A percentile compares a stretch with the other conserved stretches of the same genome.
Conservation (phyloP, 2,797 vertebrate species). For the Pangasius djambal region DNA sequence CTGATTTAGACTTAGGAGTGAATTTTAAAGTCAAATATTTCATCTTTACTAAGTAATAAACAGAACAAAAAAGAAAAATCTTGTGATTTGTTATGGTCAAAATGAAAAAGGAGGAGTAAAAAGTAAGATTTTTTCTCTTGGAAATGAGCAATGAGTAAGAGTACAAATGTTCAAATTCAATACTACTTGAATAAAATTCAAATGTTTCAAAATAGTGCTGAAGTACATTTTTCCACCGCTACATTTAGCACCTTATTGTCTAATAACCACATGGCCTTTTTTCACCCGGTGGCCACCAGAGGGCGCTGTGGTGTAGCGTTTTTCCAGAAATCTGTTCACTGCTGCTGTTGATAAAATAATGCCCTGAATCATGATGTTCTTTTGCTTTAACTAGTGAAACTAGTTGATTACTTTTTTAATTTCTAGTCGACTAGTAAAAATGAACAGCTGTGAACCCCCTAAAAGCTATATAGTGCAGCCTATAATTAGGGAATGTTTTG, state of each 20-base stretch:
- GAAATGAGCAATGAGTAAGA: not conserved
- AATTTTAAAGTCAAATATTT: not conserved
- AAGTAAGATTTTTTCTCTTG: not conserved
- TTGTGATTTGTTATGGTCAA: not conserved
- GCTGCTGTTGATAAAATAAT: not conserved
- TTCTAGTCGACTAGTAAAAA: not conserved
- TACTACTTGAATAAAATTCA: not conserved
- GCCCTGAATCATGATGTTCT: not conserved
- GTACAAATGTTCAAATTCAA: not conserved
- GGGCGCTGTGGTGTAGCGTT: not conserved
- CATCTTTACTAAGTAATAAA: not conserved
- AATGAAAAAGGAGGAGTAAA: not conserved
- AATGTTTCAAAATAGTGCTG: not conserved
- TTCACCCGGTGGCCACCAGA: not conserved
- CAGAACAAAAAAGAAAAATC: not conserved
- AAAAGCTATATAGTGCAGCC: not conserved
- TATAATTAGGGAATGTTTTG: not conserved
- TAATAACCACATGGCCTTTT: not conserved
- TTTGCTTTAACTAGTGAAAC: not conserved
- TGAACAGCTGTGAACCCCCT: not conserved
- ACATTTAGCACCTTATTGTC: not conserved
- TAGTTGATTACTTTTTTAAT: not conserved
- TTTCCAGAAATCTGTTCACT: not conserved
- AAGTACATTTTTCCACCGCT: not conserved
- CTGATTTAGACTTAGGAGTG: not conserved